phyloP scores from a whole-genome alignment of 2,888 invertebrate genomes.

The Nycteola revayana region DNA sequence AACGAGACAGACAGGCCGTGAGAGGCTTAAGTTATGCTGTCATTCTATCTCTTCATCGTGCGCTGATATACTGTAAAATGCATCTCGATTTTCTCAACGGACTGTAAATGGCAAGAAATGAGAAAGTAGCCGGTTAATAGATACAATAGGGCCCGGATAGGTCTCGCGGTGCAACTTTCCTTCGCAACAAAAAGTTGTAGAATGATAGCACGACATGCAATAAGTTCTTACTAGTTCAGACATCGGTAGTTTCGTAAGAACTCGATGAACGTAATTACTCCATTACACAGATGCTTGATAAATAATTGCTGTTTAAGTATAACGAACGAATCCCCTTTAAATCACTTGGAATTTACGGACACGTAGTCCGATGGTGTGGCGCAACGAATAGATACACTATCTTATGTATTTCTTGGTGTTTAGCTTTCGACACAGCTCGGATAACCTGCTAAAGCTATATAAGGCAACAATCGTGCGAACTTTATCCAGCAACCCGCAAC shows the following conservation, averaged over 20 bases:
- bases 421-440: slow-evolving; percentile 60
- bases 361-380: slow-evolving; percentile 32
- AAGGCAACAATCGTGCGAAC: slow-evolving; percentile 63
- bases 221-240: slow-evolving; percentile 50
- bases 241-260: slow-evolving; percentile 64
- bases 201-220: slow-evolving; percentile 54
- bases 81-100: slow-evolving; percentile 73
- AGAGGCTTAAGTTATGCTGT: slow-evolving; percentile 46
- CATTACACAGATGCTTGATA: slow-evolving; percentile 53
- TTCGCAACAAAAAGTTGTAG: slow-evolving; percentile 66
- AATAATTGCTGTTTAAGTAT: slow-evolving; percentile 41
- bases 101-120: slow-evolving; percentile 77
- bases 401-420: slow-evolving; percentile 46
- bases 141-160: slow-evolving; percentile 79
- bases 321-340: slow-evolving; percentile 41
- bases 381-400: slow-evolving; percentile 39
- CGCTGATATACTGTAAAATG: slow-evolving; percentile 55
- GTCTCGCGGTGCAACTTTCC: slow-evolving; percentile 70
- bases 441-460: slow-evolving; percentile 49
- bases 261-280: slow-evolving; percentile 56
- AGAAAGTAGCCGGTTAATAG: slow-evolving; percentile 78
- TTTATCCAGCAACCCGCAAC: slow-evolving; percentile 56
- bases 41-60: slow-evolving; percentile 52
- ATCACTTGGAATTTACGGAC: slow-evolving; percentile 46
- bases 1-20: slow-evolving; percentile 33